phyloP scores from a whole-genome alignment of 2,888 invertebrate species.

The Marasmarcha lunaedactyla region DNA sequence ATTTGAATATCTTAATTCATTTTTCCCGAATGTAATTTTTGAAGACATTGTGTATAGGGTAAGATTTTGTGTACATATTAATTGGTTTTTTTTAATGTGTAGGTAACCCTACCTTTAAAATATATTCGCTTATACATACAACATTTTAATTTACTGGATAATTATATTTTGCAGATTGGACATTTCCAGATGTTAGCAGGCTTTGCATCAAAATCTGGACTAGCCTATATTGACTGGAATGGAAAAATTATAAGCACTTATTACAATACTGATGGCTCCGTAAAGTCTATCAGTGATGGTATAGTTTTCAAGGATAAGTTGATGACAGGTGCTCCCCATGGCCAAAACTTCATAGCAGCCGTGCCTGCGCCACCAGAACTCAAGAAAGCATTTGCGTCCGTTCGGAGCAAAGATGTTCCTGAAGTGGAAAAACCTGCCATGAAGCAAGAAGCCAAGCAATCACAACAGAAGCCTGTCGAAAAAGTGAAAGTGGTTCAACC shows the following conservation, averaged over 20 bases:
- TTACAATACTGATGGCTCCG: constrained; percentile 70
- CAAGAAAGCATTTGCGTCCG: constrained; percentile 41
- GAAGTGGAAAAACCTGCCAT: constrained; percentile 11
- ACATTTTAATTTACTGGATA: constrained; percentile 1
- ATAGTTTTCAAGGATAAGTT: constrained; percentile 74
- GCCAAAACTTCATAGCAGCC: constrained; percentile 72
- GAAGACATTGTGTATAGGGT: constrained; percentile 73
- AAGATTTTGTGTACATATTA: constrained; percentile 22
- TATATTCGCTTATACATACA: not conserved
- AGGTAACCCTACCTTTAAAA: too few relatives aligned
- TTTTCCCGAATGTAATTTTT: constrained; percentile 75
- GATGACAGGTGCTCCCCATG: constrained; percentile 76
- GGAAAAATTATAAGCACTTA: constrained; percentile 79
- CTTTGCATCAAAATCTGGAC: constrained; percentile 54
- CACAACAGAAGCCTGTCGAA: constrained; percentile 14
- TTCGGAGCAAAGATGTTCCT: constrained; percentile 17
- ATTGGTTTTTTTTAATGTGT: not conserved
- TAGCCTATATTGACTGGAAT: constrained; percentile 76
- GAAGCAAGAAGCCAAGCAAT: constrained; percentile 19
- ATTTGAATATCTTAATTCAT: constrained; percentile 71
- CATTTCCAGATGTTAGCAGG: constrained; percentile 65
- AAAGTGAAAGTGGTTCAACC: constrained; percentile 9
- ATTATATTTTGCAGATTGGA: constrained; percentile 67
- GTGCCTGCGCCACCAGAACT: constrained; percentile 70
- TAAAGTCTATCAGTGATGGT: constrained; percentile 73